phyloP scores from a whole-genome alignment of 2,888 invertebrate species.

The Epiblema foenella region DNA sequence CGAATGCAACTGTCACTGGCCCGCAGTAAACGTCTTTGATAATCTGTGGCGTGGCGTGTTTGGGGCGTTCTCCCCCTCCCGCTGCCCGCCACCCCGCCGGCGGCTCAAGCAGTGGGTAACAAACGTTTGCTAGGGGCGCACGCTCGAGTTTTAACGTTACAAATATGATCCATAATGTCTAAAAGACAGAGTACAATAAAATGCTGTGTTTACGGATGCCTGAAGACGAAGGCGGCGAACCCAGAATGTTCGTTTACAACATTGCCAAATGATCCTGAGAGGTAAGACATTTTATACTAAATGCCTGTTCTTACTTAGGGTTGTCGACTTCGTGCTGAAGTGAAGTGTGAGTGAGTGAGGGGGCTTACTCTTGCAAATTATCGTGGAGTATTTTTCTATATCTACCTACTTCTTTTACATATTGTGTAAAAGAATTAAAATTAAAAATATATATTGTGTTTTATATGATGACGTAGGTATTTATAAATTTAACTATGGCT shows the following conservation, averaged over 20 bases:
- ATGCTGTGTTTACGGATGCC: conserved; percentile 16
- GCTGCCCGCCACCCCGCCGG: conserved; percentile 11
- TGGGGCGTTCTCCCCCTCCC: conserved; percentile 3
- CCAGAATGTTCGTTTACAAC: conserved; percentile 19
- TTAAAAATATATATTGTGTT: too few relatives aligned
- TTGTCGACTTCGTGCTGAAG: neutral
- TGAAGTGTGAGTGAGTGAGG: too few relatives aligned
- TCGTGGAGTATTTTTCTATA: neutral
- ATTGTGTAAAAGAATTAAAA: neutral
- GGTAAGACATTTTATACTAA: conserved; percentile 15
- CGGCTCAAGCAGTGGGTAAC: conserved; percentile 15
- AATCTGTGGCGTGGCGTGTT: conserved; percentile 7
- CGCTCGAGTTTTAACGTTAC: conserved; percentile 6
- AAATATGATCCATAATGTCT: conserved; percentile 16
- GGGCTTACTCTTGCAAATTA: neutral
- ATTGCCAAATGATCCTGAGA: conserved; percentile 7
- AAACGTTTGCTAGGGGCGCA: conserved; percentile 12
- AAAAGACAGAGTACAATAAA: neutral
- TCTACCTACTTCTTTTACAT: neutral
- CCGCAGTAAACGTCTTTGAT: neutral
- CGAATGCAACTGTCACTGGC: neutral
- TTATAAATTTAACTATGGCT: neutral
- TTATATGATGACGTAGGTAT: neutral
- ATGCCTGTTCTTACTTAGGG: neutral
- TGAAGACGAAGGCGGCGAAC: conserved; percentile 11